phyloP scores from a whole-genome alignment of 2,888 invertebrate species.

The Rugalucina vietnamica region DNA sequence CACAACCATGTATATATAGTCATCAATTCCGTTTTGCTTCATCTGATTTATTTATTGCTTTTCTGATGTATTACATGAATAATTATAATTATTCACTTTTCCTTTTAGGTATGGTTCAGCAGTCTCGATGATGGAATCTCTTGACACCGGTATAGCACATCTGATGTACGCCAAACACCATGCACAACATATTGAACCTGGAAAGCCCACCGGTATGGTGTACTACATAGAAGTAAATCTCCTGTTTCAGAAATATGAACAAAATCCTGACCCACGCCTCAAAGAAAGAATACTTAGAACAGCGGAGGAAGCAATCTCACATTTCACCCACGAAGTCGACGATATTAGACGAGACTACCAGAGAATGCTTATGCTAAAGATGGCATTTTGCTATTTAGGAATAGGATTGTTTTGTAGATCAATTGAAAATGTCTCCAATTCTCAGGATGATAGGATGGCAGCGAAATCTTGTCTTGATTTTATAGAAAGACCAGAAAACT shows the following conservation, averaged over 20 bases:
- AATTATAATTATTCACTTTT: no score
- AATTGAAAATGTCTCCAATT: constrained; percentile 29
- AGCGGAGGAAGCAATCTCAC: constrained; percentile 46
- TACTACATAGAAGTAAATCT: constrained; percentile 62
- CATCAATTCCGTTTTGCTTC: no score
- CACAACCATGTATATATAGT: no score
- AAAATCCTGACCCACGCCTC: constrained; percentile 18
- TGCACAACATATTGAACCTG: constrained; percentile 43
- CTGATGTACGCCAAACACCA: constrained; percentile 53
- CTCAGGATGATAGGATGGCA: constrained; percentile 26
- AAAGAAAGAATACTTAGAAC: constrained; percentile 49
- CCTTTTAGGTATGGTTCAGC: no score
- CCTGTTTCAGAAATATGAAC: constrained; percentile 52
- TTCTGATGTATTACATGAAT: no score
- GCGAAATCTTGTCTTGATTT: constrained; percentile 39
- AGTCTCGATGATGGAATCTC: neutral
- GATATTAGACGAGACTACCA: constrained; percentile 57
- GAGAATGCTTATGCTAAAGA: constrained; percentile 59
- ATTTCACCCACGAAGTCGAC: constrained; percentile 55
- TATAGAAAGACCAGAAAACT: constrained; percentile 40
- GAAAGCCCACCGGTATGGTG: constrained; percentile 62
- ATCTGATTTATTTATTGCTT: no score
- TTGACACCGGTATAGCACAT: constrained; percentile 38
- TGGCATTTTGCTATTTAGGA: constrained; percentile 59
- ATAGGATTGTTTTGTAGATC: constrained; percentile 52